These are phyloP conservation scores for Drosophila aldrichi DNA, from an alignment of 2,888 invertebrate species.

Conservation along the genomic window DNA sequence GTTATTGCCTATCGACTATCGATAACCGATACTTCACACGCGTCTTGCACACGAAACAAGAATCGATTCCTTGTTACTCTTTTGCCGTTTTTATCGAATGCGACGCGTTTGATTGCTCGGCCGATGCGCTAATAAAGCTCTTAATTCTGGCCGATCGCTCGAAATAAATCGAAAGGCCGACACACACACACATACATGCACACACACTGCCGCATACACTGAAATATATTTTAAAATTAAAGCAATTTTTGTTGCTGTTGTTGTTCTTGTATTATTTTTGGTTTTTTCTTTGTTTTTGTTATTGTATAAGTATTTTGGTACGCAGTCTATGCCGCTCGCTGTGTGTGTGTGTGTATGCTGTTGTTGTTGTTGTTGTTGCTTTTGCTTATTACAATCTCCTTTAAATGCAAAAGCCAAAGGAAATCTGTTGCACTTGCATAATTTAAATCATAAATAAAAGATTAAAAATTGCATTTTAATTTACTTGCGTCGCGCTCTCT, in stretches of 20 bases:
- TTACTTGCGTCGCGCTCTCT: constrained; percentile 11
- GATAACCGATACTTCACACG: constrained; percentile 2
- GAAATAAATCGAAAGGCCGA: constrained; percentile 80
- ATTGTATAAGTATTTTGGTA: constrained; percentile 68
- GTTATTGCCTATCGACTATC: neutral
- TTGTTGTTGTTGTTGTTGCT: constrained; percentile 46
- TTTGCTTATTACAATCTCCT: constrained; percentile 64
- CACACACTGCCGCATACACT: constrained; percentile 44
- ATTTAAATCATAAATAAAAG: constrained; percentile 24
- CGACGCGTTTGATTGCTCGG: constrained; percentile 65
- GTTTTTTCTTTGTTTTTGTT: constrained; percentile 65
- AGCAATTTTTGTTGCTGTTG: constrained; percentile 66
- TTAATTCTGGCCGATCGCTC: constrained; percentile 75
- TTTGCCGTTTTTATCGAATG: constrained; percentile 26
- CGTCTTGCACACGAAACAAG: neutral
- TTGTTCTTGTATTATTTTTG: constrained; percentile 67
- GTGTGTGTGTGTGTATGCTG: constrained; percentile 13
- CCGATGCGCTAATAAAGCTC: constrained; percentile 68
- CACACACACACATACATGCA: constrained; percentile 32
- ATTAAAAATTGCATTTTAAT: constrained; percentile 17
- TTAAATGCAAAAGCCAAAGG: constrained; percentile 67
- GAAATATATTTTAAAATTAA: constrained; percentile 80
- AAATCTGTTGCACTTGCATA: constrained; percentile 48
- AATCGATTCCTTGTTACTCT: constrained; percentile 31
- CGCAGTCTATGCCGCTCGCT: constrained; percentile 17